Evolutionary conservation across 2,888 invertebrate genomes (phyloP).

Genomic region (Antheraea yamamai): DNA sequence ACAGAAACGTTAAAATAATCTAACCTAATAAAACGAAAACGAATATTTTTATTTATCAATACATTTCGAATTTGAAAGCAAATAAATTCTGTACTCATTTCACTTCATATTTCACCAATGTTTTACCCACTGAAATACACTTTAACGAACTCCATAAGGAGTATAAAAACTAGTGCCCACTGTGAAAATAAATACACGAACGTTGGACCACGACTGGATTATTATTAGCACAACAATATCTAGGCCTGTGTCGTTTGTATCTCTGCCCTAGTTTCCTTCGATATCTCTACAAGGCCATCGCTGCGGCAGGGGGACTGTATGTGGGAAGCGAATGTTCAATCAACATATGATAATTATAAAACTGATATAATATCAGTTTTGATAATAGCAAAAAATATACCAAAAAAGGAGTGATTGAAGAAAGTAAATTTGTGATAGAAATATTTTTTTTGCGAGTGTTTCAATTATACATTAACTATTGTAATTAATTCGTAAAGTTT

Average conservation of each 20-base stretch:
- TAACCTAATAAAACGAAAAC: neutral
- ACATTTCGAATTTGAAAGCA: neutral
- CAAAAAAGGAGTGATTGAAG: too few relatives aligned
- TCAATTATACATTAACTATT: too few relatives aligned
- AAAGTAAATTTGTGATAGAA: too few relatives aligned
- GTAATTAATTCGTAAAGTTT: too few relatives aligned
- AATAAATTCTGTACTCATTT: neutral
- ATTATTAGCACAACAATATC: conserved; percentile 26
- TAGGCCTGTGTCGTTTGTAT: conserved; percentile 33
- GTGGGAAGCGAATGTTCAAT: neutral
- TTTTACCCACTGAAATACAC: neutral
- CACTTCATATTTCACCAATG: neutral
- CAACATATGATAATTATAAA: neutral
- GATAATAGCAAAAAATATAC: too few relatives aligned
- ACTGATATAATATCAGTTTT: too few relatives aligned
- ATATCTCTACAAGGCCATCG: conserved; percentile 55
- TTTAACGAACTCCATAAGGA: neutral
- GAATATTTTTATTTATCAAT: neutral
- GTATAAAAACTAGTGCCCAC: conserved; percentile 1
- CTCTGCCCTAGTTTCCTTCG: conserved; percentile 57
- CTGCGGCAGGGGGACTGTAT: conserved; percentile 25
- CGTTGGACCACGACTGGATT: conserved; percentile 19
- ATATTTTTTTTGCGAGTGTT: too few relatives aligned
- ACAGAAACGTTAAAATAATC: neutral
- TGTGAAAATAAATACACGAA: conserved; percentile 9